Evolutionary conservation across 2,888 invertebrate genomes (phyloP).

Genomic region (Siphlonurus alternatus): DNA sequence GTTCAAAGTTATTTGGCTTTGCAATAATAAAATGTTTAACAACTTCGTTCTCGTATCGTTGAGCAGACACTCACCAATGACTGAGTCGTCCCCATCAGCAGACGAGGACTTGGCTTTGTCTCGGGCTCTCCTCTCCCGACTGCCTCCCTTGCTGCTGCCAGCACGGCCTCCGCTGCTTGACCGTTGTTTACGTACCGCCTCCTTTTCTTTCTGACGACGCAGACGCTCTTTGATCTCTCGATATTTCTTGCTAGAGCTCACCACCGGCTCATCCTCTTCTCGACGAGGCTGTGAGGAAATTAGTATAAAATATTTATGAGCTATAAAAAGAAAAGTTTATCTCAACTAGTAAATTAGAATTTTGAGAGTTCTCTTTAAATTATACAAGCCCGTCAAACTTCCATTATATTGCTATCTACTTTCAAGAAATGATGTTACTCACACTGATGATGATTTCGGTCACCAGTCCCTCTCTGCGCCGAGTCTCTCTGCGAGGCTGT

Average conservation of each 20-base stretch:
- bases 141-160: constrained; percentile 2
- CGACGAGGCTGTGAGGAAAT: constrained; percentile 46
- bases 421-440: no score
- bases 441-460: constrained; percentile 48
- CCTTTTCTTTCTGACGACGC: constrained; percentile 35
- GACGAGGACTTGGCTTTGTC: not conserved
- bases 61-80: constrained; percentile 23
- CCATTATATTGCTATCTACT: no score
- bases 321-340: constrained; percentile 9
- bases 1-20: no score
- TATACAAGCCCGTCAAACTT: no score
- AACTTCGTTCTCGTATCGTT: no score
- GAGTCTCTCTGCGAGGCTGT: constrained; percentile 12
- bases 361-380: no score
- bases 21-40: no score
- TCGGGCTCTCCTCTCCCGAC: not conserved
- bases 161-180: constrained; percentile 7
- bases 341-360: constrained; percentile 9
- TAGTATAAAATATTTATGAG: not conserved
- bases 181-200: constrained; percentile 11
- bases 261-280: constrained; percentile 54
- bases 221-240: constrained; percentile 65
- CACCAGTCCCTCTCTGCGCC: constrained; percentile 32
- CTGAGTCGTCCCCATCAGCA: not conserved
- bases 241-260: constrained; percentile 55